Percentiles rank a stretch among this genome's conserved stretches.
These are phyloP conservation scores for Nysson spinosus DNA, from an alignment of 2,888 invertebrate species.

Conservation along the genomic window DNA sequence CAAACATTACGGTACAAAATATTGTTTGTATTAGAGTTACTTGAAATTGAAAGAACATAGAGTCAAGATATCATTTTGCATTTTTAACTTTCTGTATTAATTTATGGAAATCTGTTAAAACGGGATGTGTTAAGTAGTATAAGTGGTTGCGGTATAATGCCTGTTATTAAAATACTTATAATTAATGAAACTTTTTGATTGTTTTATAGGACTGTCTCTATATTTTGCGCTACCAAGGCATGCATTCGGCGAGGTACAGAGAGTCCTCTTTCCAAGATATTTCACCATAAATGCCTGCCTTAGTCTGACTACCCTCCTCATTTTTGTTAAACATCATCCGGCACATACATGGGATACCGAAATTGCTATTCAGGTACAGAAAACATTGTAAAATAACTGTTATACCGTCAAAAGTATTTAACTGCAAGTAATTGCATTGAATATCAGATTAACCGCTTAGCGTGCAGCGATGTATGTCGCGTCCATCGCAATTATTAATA, in stretches of 20 bases:
- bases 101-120: too few relatives aligned
- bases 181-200: conserved; percentile 47
- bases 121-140: too few relatives aligned
- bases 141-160: too few relatives aligned
- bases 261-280: conserved; percentile 91
- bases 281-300: conserved; percentile 88
- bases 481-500: too few relatives aligned
- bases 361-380: conserved; percentile 78
- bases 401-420: background rate
- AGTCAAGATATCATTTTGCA: too few relatives aligned
- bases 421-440: background rate
- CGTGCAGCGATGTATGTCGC: too few relatives aligned
- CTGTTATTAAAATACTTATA: too few relatives aligned
- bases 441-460: too few relatives aligned
- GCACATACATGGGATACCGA: conserved; percentile 77
- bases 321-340: conserved; percentile 84
- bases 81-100: too few relatives aligned
- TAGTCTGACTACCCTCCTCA: conserved; percentile 85
- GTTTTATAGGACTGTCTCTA: conserved; percentile 85
- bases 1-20: too few relatives aligned
- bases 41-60: too few relatives aligned
- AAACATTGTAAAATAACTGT: background rate
- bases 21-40: too few relatives aligned
- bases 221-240: conserved; percentile 92
- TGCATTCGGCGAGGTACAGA: conserved; percentile 92